Evolutionary conservation across 2,797 vertebrate species (phyloP), one percentile per base, ranked within the genome.

Genomic region (Gobio occitaniae): DNA sequence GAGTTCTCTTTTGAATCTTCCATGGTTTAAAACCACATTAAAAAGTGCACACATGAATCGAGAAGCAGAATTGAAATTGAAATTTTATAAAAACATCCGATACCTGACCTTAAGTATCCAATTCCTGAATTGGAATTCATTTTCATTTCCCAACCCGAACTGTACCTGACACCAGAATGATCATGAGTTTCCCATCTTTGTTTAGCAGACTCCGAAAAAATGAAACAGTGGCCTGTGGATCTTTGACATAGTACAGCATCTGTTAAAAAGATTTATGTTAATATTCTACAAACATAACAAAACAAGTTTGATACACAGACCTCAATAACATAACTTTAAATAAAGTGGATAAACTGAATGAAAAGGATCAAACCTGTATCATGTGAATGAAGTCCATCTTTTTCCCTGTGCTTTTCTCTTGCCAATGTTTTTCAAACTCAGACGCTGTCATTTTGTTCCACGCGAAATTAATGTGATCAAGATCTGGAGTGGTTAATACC

Each of bases 381-480:
- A 99, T 97, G 93, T 99, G 97, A 93, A 99, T 96, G 89, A 99
- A 98, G 91, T 98, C 96, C 89, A 95, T 96, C 88, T 96, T 98
- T 94, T 95, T 94, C 80, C 91, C 87, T 47, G 91, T 90, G 84
- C 95, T 95, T 80, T 94, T 94, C 78, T 78, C 91, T 25, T 90
- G 96, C 91, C 95, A 95, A 88, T 95, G 92, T 80, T 93, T 93
- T 94, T 98, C 95, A 91, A 97, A 99, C 93, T 97, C 96, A 65
- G 92, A 79, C 12, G 97, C 94, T 2, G 96, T 97, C 95, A 97
- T 96, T 83, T 95, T 91, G 89, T 98, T 95, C 96, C 97, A 99
- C 89, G 81, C 93, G 89, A 97, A 99, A 54, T 92, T 96, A 89
- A 97, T 88, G 38, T 97, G 93, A 89, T 96, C 91, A 0, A 99